A percentile compares a stretch with the other conserved stretches of the same genome.
phyloP scores from a whole-genome alignment of 2,113 vertebrate species.

The Agapornis roseicollis region DNA sequence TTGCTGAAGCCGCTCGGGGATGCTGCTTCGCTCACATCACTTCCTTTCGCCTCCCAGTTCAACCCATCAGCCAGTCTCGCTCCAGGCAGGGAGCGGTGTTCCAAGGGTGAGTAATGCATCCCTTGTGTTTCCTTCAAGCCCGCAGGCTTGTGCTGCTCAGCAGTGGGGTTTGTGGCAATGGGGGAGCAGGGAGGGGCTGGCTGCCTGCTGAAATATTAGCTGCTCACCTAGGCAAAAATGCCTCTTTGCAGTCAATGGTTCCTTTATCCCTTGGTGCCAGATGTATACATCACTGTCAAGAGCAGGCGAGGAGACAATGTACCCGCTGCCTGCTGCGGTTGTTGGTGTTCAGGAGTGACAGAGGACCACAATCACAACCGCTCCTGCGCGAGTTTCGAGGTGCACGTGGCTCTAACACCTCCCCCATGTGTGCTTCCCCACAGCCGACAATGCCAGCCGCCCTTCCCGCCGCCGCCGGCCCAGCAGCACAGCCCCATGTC shows the following conservation, averaged over 20 bases:
- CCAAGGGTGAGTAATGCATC: constrained; percentile 10
- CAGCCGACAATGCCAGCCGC: constrained; percentile 78
- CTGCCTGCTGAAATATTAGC: background rate
- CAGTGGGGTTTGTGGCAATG: background rate
- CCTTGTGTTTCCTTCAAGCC: background rate
- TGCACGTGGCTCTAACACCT: background rate
- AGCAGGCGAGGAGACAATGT: background rate
- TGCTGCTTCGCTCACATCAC: background rate
- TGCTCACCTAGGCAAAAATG: constrained; percentile 1
- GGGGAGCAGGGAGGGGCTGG: background rate
- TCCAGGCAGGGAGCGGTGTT: background rate
- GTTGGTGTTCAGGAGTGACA: background rate
- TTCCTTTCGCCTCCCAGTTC: background rate
- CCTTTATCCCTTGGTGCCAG: background rate
- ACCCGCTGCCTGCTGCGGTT: background rate
- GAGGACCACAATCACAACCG: background rate
- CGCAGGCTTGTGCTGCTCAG: background rate
- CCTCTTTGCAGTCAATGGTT: background rate
- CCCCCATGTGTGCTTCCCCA: background rate
- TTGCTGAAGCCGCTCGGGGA: background rate
- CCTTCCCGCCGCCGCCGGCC: constrained; percentile 35
- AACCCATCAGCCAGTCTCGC: background rate
- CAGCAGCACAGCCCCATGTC: constrained; percentile 83
- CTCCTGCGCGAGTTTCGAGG: accelerated
- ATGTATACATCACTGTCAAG: background rate